These are phyloP conservation scores for Lagopus leucura DNA, from an alignment of 2,113 vertebrate species.

Conservation along the genomic window DNA sequence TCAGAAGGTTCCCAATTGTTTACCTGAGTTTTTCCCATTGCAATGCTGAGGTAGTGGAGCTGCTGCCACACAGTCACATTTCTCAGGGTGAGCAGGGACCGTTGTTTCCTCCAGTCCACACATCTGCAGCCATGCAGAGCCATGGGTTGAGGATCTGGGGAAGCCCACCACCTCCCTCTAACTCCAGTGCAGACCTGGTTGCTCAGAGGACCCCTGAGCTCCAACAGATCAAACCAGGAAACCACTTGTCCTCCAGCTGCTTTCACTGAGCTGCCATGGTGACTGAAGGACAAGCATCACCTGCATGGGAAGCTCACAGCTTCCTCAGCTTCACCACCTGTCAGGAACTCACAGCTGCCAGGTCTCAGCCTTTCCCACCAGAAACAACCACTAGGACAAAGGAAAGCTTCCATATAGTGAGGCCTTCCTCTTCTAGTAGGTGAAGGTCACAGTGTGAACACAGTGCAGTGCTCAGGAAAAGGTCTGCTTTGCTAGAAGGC, in stretches of 20 bases:
- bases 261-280: background rate
- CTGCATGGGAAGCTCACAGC: background rate
- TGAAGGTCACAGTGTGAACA: background rate
- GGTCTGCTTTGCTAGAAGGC: background rate
- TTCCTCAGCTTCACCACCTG: background rate
- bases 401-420: background rate
- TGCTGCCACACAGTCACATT: background rate
- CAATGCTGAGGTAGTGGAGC: background rate
- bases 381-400: background rate
- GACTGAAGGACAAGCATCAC: background rate
- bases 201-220: background rate
- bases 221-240: background rate
- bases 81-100: background rate
- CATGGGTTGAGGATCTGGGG: background rate
- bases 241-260: background rate
- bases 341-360: background rate
- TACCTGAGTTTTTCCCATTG: background rate
- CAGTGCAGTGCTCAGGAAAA: too few relatives aligned
- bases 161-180: background rate
- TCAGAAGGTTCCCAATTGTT: background rate
- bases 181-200: background rate
- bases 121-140: background rate
- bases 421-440: background rate
- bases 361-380: background rate
- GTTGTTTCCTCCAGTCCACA: background rate